Evolutionary conservation across 1,140 invertebrate species (phyloP).

Genomic region (Antheraea mylitta): DNA sequence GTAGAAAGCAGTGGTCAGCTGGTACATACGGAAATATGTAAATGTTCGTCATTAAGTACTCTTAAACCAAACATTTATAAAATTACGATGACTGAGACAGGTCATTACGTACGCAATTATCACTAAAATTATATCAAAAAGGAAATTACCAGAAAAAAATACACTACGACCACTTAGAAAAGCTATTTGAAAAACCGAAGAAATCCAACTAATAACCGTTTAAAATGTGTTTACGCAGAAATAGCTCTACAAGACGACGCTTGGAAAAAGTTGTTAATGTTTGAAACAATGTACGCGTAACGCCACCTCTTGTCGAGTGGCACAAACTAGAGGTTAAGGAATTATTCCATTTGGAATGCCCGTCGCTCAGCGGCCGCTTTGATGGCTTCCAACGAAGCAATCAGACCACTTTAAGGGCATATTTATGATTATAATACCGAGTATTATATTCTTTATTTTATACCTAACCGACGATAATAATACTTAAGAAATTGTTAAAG

Average conservation of each 20-base stretch:
- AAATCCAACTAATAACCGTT: slow-evolving; percentile 41
- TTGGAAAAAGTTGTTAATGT: slow-evolving; percentile 57
- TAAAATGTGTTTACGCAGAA: slow-evolving; percentile 68
- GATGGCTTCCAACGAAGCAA: slow-evolving; percentile 76
- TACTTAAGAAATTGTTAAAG: slow-evolving; percentile 48
- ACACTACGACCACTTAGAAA: slow-evolving; percentile 67
- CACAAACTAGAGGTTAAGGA: slow-evolving; percentile 54
- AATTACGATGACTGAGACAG: slow-evolving; percentile 51
- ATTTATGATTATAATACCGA: slow-evolving; percentile 77
- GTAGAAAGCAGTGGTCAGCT: background rate
- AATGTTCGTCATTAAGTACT: slow-evolving; percentile 7
- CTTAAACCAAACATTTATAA: slow-evolving; percentile 46
- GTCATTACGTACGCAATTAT: slow-evolving; percentile 61
- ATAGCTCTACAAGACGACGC: slow-evolving; percentile 52
- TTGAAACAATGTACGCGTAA: slow-evolving; percentile 59
- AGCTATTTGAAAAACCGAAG: slow-evolving; percentile 68
- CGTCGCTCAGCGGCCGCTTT: slow-evolving; percentile 61
- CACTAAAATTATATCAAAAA: slow-evolving; percentile 59
- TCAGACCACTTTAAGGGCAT: slow-evolving; percentile 73
- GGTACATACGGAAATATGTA: background rate
- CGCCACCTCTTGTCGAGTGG: slow-evolving; percentile 71
- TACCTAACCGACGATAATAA: slow-evolving; percentile 65
- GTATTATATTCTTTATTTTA: slow-evolving; percentile 75
- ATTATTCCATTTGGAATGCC: slow-evolving; percentile 58
- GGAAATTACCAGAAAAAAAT: slow-evolving; percentile 58